phyloP scores from a whole-genome alignment of 2,888 invertebrate species.

The Drosophila tripunctata region DNA sequence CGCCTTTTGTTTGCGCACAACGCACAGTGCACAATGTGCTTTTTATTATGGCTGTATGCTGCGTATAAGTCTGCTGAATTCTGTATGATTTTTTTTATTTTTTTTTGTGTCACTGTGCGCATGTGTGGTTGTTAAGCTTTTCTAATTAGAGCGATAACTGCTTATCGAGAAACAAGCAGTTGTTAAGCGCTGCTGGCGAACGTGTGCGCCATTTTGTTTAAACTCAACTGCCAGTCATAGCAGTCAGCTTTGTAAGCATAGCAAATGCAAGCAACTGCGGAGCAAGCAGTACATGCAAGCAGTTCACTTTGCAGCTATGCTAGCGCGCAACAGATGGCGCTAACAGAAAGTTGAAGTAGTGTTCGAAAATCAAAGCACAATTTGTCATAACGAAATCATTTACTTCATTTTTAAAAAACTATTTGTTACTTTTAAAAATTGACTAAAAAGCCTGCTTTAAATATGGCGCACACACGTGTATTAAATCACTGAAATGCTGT shows the following conservation, averaged over 20 bases:
- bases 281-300: not conserved
- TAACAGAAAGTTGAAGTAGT: not conserved
- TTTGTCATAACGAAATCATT: not conserved
- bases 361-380: not conserved
- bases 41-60: constrained; percentile 51
- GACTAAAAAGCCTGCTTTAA: not conserved
- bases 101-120: constrained; percentile 46
- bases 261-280: not conserved
- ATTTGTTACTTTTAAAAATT: not conserved
- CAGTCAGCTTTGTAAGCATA: constrained; percentile 1
- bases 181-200: not conserved
- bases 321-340: constrained; percentile 20
- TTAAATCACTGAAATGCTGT: too few species aligned
- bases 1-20: constrained; percentile 55
- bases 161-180: constrained; percentile 2
- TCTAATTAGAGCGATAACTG: not conserved
- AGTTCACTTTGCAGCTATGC: not conserved
- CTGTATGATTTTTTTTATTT: constrained; percentile 24
- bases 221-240: not conserved
- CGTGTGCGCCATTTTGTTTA: not conserved
- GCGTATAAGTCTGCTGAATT: not conserved
- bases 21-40: constrained; percentile 56
- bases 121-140: constrained; percentile 57
- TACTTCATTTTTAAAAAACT: not conserved
- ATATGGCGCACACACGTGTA: too few species aligned